A percentile compares a stretch with the other conserved stretches of the same genome.
These are phyloP conservation scores for Euplagia quadripunctaria DNA, from an alignment of 2,888 invertebrate genomes.

Conservation along the genomic window DNA sequence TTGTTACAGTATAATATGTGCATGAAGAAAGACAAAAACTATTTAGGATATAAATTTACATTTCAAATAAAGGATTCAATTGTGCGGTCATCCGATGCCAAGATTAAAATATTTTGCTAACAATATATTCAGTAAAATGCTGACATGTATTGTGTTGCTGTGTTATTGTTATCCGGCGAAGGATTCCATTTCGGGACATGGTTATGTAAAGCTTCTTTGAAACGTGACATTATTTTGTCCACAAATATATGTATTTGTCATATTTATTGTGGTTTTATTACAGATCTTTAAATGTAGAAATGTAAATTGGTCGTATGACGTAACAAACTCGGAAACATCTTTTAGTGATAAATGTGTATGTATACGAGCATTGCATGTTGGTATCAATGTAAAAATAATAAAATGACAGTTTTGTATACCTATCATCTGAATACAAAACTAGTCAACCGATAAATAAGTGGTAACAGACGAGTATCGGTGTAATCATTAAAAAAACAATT, in stretches of 20 bases:
- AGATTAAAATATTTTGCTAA: background rate
- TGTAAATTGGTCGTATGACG: background rate
- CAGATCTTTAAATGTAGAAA: background rate
- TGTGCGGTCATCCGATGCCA: background rate
- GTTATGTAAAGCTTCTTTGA: background rate
- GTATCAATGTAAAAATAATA: background rate
- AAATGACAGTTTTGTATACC: too few species aligned
- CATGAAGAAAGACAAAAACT: background rate
- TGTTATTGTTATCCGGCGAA: background rate
- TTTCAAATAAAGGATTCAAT: background rate
- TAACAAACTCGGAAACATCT: background rate
- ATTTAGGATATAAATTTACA: background rate
- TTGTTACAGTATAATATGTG: background rate
- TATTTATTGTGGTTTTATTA: constrained; percentile 2
- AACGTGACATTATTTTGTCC: background rate
- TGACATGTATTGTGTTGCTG: background rate
- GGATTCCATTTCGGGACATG: background rate
- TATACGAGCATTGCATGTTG: background rate
- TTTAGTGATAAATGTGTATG: background rate
- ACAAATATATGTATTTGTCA: background rate
- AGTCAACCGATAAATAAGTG: too few species aligned
- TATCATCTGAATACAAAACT: too few species aligned
- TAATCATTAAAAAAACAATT: too few species aligned
- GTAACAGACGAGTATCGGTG: too few species aligned
- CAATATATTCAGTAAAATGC: constrained; percentile 1